Base-by-base conservation (phyloP, 2,113 vertebrate genomes). In the Todiramphus chloris region DNA sequence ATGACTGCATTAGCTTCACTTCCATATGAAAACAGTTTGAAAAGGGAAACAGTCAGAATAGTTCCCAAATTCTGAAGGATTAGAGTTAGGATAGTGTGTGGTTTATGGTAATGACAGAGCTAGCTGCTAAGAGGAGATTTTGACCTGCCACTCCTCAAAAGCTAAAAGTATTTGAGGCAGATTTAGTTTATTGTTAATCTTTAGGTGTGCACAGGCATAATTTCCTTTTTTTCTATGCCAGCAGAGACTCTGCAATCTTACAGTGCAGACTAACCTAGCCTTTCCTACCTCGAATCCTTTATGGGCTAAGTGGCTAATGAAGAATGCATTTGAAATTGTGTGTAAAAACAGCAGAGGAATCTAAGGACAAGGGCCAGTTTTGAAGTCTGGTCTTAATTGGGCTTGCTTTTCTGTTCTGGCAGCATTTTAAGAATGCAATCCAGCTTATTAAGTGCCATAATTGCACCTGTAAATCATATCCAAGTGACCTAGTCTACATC, bases 111-210 rank as follows among this genome's bases (percentile, higher is more conserved):
- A 91, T 77, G 81, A 83, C 41, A 87, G 75, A 84, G 35, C 63
- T 85, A 44, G 62, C 41, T 83, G 81, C 78, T 83, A 53, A 87
- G 90, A 89, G 58, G 55, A 79, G 91, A 91, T 91, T 96, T 83
- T 44, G 8, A 80, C 87, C 83, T 93, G 75, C 83, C 2, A 0
- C 68, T 93, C 90, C 79, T 95, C 82, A 92, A 59, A 93, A 67
- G 50, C 75, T 80, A 78, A 37, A 85, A 50, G 78, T 39, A 51
- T 90, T 91, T 91, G 83, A 96, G 30, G 46, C 50, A 91, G 62
- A 86, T 95, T 92, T 94, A 64, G n/a, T 73, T 95, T 92, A 68
- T 90, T 93, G 93, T 88, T 95, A 89, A 94, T 96, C 87, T 86
- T 84, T 70, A 94, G 93, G 79, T 92, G 93, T 93, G 90, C 62